phyloP scores from a whole-genome alignment of 2,888 invertebrate species.

The Scaptomyza tumidula region DNA sequence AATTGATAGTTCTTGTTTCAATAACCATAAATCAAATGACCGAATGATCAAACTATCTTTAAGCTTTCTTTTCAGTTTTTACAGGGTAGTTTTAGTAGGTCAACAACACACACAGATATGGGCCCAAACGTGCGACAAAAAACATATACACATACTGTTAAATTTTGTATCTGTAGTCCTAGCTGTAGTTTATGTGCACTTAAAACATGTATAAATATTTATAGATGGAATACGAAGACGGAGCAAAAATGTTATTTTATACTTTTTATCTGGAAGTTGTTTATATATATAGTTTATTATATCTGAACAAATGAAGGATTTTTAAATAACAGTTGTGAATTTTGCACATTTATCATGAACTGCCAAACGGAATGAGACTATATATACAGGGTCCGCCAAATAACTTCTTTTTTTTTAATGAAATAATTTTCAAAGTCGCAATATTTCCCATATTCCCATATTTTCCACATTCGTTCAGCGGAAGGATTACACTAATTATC shows the following conservation, averaged over 20 bases:
- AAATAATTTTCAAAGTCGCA: too few species aligned
- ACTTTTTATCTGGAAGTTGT: too few species aligned
- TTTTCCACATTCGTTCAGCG: too few species aligned
- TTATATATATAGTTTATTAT: too few species aligned
- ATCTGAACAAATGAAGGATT: too few species aligned
- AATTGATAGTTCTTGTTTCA: too few species aligned
- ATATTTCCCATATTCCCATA: too few species aligned
- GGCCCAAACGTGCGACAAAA: background rate
- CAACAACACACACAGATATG: background rate
- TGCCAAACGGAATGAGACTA: background rate
- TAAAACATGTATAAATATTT: conserved; percentile 2
- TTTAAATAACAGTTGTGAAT: background rate
- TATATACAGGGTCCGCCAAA: too few species aligned
- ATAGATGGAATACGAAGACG: background rate
- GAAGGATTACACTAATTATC: too few species aligned
- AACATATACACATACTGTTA: background rate
- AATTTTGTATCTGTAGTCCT: background rate
- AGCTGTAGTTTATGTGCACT: background rate
- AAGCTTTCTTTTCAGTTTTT: background rate
- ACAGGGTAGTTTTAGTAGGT: background rate
- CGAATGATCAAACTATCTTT: background rate
- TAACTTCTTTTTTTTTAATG: too few species aligned
- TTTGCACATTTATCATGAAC: background rate
- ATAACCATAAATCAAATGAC: too few species aligned
- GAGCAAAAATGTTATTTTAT: background rate